Conservation (phyloP, 2,888 invertebrate genomes). For the Trissonchulus sp. region DNA sequence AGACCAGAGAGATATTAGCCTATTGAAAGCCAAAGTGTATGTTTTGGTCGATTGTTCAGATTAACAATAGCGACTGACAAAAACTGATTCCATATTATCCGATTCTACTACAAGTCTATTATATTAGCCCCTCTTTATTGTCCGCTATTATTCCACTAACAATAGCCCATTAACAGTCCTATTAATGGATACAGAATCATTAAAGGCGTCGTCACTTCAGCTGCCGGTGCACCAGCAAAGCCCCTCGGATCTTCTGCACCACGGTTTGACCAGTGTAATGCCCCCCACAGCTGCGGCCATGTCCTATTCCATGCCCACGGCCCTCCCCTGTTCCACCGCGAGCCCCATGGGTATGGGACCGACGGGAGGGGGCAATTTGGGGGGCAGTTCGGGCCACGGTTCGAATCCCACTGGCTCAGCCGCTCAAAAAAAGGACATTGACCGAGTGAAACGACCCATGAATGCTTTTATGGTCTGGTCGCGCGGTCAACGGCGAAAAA, state of each 20-base stretch:
- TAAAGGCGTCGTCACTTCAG: not conserved
- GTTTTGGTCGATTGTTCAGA: not conserved
- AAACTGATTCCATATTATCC: too few species aligned
- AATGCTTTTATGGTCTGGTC: slow-evolving; percentile 99
- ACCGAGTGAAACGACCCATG: slow-evolving; percentile 92
- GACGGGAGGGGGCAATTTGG: not conserved
- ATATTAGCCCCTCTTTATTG: too few species aligned
- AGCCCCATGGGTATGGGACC: not conserved
- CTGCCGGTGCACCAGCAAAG: not conserved
- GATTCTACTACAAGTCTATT: too few species aligned
- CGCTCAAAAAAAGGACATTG: not conserved
- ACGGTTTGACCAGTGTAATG: not conserved
- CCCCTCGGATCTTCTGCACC: not conserved
- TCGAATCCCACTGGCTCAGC: too few species aligned
- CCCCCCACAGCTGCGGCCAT: not conserved
- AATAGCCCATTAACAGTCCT: not conserved
- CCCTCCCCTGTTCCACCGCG: not conserved
- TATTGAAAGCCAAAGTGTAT: too few species aligned
- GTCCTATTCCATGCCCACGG: not conserved
- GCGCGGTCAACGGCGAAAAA: slow-evolving; percentile 89
- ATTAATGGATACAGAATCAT: not conserved
- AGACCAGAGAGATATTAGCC: too few species aligned
- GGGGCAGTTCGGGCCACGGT: not conserved
- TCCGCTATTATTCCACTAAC: too few species aligned
- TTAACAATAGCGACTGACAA: not conserved